Base-by-base conservation (phyloP, 2,113 vertebrate genomes). In the Panthera uncia region DNA sequence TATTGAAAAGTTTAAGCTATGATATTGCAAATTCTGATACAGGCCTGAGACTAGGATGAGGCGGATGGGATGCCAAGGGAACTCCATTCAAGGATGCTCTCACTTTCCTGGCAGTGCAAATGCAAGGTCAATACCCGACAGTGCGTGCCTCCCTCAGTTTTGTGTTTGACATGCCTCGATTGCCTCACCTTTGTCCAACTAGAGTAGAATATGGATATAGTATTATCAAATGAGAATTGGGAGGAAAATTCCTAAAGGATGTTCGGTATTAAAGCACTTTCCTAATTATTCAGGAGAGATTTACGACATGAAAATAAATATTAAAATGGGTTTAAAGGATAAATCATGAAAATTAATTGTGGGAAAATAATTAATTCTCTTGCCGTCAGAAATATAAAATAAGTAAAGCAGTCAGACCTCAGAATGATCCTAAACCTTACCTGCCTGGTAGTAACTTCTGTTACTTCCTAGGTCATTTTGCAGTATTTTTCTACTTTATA, bases 291-390 rank as follows among this genome's bases (percentile, higher is more conserved):
- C 41, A 41, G n/a, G n/a, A 83, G 78, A 71, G 31, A 57, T 25
- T 71, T 87, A 87, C 16, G n/a, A 74, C 41, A 90, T 61, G 41
- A 97, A 94, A 92, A 74, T 97, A 83, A 96, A 79, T 74, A 66
- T 61, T 61, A 68, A 89, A 89, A 90, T 68, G 16, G 92, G 6
- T 25, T 87, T 92, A 94, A 89, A 15, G 48, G 80, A 68, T 63
- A 95, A 87, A 5, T 31, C 27, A 57, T 85, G 16, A 85, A 68
- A 84, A 69, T 63, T 80, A 92, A 95, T 90, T 68, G 79, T 27
- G 36, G 21, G n/a, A 38, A 88, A 66, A 71, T 55, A 97, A 94
- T 87, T 55, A 68, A 16, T 50, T 92, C 9, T 92, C 74, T 69
- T 68, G 45, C 33, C 88, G 19, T 66, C 61, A 87, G 45, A 65